A percentile compares a stretch with the other conserved stretches of the same genome.
phyloP scores from a whole-genome alignment of 2,113 vertebrate genomes.

The Pheucticus melanocephalus region DNA sequence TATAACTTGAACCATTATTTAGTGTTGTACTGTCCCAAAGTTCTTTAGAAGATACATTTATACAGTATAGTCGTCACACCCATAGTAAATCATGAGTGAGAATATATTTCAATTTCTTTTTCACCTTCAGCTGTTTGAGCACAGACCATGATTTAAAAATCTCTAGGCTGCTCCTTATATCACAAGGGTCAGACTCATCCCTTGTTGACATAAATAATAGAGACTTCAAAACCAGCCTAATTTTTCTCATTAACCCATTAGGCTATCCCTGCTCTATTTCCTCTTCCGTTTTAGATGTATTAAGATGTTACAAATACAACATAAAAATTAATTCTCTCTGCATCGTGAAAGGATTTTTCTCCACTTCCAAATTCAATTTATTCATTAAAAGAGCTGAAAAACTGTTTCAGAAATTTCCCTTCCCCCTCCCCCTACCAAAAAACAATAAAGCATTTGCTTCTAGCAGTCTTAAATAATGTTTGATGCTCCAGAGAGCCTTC shows the following conservation, averaged over 20 bases:
- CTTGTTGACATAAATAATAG: background rate
- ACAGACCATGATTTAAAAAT: background rate
- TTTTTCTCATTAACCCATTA: background rate
- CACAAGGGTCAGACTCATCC: background rate
- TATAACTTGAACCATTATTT: background rate
- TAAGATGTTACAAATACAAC: background rate
- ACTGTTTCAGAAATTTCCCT: background rate
- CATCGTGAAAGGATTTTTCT: background rate
- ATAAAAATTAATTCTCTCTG: background rate
- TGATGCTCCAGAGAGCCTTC: constrained; percentile 59
- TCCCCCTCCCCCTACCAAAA: background rate
- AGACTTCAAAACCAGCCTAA: background rate
- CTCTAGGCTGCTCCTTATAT: background rate
- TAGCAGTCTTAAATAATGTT: constrained; percentile 37
- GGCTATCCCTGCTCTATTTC: background rate
- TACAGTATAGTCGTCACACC: background rate
- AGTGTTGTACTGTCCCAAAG: background rate
- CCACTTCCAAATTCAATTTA: background rate
- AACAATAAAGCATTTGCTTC: constrained; percentile 23
- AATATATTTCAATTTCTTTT: background rate
- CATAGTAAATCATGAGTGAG: background rate
- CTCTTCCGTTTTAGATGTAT: background rate
- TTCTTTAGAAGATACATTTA: background rate
- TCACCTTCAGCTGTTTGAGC: background rate
- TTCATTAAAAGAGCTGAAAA: background rate